Base-by-base conservation (phyloP, 1,140 invertebrate genomes). In the Sesamia nonagrioides region DNA sequence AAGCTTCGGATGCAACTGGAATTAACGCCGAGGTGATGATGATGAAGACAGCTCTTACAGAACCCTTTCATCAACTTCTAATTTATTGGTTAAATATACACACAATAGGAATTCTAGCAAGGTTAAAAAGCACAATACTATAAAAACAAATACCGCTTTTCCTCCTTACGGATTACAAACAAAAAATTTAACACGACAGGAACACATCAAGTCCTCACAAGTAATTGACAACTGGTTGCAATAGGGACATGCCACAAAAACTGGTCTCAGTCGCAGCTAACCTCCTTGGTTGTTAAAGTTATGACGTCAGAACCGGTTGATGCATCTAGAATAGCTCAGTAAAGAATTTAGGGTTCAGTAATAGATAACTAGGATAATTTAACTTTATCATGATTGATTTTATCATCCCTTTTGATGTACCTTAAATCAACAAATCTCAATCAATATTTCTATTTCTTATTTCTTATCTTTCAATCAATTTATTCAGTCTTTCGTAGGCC, bases 201-300 rank as follows among this genome's bases (percentile, higher is more conserved):
- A 63, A 63, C 60, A 40, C 17, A 18, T 63, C 60, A 40, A 40
- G 37, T 63, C 60, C 6, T 18, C 60, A 63, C n/a, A 18, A 63
- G 60, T 68, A 68, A 68, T 68, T 68, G 63, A 68, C 63, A 50
- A 48, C 63, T 68, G 42, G 63, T 45, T 48, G 40, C 63, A 48
- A 33, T 48, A 48, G 40, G 60, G n/a, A n/a, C 35, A 1, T 8
- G 60, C 6, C 8, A 18, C 18, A 68, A 68, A 68, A 68, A 68
- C 63, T 50, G 6, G 63, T 15, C 45, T 56, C 11, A 61, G 42
- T 15, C 18, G 63, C 9, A 61, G n/a, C 54, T 17, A 73, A 69
- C 18, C 35, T 35, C 7, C 8, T 17, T 45, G 61, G 18, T 66
- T 27, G 27, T 27, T 27, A 27, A 27, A 66, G 61, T 42, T 66